phyloP scores from a whole-genome alignment of 2,797 vertebrate genomes.

The Pangasius sanitwongsei region DNA sequence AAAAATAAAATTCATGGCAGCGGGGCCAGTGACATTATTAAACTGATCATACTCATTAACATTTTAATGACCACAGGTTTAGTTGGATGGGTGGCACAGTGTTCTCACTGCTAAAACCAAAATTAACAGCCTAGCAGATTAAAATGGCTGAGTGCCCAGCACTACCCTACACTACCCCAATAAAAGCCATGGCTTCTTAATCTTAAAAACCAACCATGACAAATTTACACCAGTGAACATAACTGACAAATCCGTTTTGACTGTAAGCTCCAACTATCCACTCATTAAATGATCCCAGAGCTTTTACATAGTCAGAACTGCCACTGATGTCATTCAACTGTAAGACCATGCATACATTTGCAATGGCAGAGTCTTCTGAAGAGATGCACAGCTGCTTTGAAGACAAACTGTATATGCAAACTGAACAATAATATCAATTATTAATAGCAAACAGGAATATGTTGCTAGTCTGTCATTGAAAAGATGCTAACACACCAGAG shows the following conservation, averaged over 20 bases:
- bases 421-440: not conserved
- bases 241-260: constrained; percentile 15
- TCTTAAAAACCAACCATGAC: constrained; percentile 7
- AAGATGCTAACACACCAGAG: not conserved
- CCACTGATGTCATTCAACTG: not conserved
- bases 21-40: constrained; percentile 71
- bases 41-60: constrained; percentile 72
- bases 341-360: not conserved
- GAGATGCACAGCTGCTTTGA: not conserved
- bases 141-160: constrained; percentile 7
- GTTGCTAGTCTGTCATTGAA: not conserved
- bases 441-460: not conserved
- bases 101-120: constrained; percentile 19
- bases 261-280: not conserved
- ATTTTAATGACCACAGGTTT: constrained; percentile 68
- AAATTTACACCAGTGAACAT: constrained; percentile 26
- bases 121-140: constrained; percentile 9
- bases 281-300: not conserved
- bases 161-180: not conserved
- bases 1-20: constrained; percentile 67
- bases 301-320: not conserved
- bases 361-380: not conserved
- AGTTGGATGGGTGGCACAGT: constrained; percentile 39
- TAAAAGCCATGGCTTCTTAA: constrained; percentile 21
- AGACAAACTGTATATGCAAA: not conserved